A percentile compares a stretch with the other conserved stretches of the same genome.
Evolutionary conservation across 2,888 invertebrate genomes (phyloP).

Genomic region (Thumatha senex): DNA sequence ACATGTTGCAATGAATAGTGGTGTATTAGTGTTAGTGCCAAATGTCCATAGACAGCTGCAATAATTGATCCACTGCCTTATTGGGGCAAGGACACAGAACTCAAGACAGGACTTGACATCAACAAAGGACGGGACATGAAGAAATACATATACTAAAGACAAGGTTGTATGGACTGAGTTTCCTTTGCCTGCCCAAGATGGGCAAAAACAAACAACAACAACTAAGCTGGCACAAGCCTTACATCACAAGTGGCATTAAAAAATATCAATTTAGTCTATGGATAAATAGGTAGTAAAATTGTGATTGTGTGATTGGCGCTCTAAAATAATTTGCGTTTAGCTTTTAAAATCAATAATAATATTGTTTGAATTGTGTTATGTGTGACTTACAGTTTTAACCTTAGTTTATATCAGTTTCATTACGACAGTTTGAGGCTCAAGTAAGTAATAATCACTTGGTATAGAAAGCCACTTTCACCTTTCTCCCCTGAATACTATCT

Average conservation of each 20-base stretch:
- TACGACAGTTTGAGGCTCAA: slow-evolving; percentile 9
- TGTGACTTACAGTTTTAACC: slow-evolving; percentile 11
- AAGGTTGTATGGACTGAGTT: too few species aligned
- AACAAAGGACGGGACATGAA: too few species aligned
- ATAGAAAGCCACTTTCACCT: slow-evolving; percentile 57
- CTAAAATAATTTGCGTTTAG: slow-evolving; percentile 31
- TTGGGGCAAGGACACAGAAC: too few species aligned
- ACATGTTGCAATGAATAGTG: too few species aligned
- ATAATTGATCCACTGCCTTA: too few species aligned
- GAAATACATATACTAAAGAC: too few species aligned
- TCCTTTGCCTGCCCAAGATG: too few species aligned
- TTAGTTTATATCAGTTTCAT: slow-evolving; percentile 6
- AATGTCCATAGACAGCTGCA: too few species aligned
- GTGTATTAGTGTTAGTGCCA: too few species aligned
- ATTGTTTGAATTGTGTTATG: slow-evolving; percentile 19
- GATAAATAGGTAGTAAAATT: slow-evolving; percentile 20
- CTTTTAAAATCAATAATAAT: slow-evolving; percentile 17
- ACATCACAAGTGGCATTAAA: neutral
- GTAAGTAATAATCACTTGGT: slow-evolving; percentile 24
- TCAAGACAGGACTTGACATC: too few species aligned
- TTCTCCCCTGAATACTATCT: slow-evolving; percentile 38
- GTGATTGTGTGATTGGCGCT: slow-evolving; percentile 50
- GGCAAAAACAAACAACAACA: too few species aligned
- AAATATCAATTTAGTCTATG: slow-evolving; percentile 21
- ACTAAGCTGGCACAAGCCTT: too few species aligned